Percentiles rank a stretch among this genome's conserved stretches.
These are phyloP conservation scores for Chloroceryle aenea DNA, from an alignment of 2,113 vertebrate genomes.

Conservation along the genomic window DNA sequence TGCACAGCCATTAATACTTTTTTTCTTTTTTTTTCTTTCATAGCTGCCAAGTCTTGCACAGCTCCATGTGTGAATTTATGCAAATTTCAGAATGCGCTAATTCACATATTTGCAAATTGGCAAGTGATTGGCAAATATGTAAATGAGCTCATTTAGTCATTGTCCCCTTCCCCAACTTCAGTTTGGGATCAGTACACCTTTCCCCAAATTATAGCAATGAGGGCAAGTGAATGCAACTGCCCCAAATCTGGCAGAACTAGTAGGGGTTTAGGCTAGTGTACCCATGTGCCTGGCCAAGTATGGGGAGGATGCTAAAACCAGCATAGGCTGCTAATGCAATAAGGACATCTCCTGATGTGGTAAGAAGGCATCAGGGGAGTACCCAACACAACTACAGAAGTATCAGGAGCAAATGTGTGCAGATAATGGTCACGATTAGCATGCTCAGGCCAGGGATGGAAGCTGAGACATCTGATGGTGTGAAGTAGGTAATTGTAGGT, in stretches of 20 bases:
- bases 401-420: not conserved
- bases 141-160: constrained; percentile 41
- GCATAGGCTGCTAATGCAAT: not conserved
- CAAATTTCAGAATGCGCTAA: constrained; percentile 53
- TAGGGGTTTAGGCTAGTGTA: not conserved
- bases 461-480: not conserved
- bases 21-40: not conserved
- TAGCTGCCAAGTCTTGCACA: constrained; percentile 56
- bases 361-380: not conserved
- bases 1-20: constrained; percentile 30
- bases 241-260: not conserved
- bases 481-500: not conserved
- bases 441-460: not conserved
- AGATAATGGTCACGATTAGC: not conserved
- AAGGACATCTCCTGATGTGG: not conserved
- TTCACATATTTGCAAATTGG: constrained; percentile 68
- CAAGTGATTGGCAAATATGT: constrained; percentile 53
- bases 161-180: not conserved
- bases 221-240: not conserved
- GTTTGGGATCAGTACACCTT: not conserved
- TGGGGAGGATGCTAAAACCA: not conserved
- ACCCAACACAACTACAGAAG: not conserved
- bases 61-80: constrained; percentile 64
- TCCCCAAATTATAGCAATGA: not conserved
- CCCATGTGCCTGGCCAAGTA: fast-evolving